These are phyloP conservation scores for Zoanthus sociatus DNA, from an alignment of 92 coral and sea anemone genomes.

Conservation along the genomic window DNA sequence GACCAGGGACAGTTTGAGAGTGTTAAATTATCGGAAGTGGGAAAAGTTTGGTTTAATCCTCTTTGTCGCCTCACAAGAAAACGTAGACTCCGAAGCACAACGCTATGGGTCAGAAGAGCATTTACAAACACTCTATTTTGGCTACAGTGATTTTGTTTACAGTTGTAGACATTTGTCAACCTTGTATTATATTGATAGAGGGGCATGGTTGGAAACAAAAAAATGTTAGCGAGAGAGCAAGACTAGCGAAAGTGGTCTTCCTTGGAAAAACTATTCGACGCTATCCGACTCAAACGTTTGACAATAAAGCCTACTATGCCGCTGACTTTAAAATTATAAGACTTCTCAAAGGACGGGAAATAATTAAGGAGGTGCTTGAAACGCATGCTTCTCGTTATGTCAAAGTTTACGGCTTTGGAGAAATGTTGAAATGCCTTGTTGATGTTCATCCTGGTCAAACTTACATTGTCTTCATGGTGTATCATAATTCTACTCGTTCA, in stretches of 20 bases:
- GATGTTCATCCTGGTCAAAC: slow-evolving; percentile 79
- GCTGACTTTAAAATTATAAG: slow-evolving; percentile 86
- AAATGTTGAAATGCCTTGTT: slow-evolving; percentile 69
- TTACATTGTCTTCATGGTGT: slow-evolving; percentile 79
- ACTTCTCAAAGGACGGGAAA: slow-evolving; percentile 81
- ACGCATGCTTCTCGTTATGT: slow-evolving; percentile 69
- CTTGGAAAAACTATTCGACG: slow-evolving; percentile 83
- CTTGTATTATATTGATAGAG: slow-evolving; percentile 73
- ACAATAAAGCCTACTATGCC: slow-evolving; percentile 62
- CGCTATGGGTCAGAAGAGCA: background rate
- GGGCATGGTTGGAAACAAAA: slow-evolving; percentile 76
- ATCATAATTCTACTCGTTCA: slow-evolving; percentile 65
- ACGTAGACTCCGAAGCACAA: background rate
- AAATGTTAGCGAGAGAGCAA: slow-evolving; percentile 80
- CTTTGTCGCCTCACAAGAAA: background rate
- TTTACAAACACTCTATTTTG: slow-evolving; percentile 1
- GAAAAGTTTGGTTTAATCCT: slow-evolving; percentile 27
- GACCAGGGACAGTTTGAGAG: slow-evolving; percentile 25
- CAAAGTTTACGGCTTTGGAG: slow-evolving; percentile 90
- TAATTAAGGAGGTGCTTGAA: slow-evolving; percentile 78
- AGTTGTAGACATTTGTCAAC: slow-evolving; percentile 66
- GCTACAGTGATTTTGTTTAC: slow-evolving; percentile 54
- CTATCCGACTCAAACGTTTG: slow-evolving; percentile 42
- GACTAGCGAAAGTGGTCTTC: slow-evolving; percentile 82
- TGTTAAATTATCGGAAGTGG: slow-evolving; percentile 11